phyloP scores from a whole-genome alignment of 2,797 vertebrate species.

The Siniperca scherzeri region DNA sequence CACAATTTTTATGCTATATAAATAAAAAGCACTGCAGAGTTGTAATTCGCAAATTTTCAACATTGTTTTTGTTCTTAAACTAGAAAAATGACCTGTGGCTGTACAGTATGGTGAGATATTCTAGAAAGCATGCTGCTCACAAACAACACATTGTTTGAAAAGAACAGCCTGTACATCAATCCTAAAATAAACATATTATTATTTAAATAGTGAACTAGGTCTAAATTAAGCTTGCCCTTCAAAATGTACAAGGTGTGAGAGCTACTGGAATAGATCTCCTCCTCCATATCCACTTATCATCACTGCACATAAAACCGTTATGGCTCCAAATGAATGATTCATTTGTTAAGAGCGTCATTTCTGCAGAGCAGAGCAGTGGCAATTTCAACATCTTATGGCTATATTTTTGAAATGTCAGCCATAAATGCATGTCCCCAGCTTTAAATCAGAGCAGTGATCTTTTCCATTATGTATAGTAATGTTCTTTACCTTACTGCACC shows the following conservation, averaged over 20 bases:
- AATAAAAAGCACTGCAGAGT: background rate
- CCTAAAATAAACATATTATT: background rate
- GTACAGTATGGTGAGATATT: background rate
- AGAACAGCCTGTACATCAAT: background rate
- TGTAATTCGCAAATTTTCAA: background rate
- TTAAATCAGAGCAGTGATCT: slow-evolving; percentile 24
- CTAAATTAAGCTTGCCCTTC: slow-evolving; percentile 39
- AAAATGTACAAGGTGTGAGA: slow-evolving; percentile 44
- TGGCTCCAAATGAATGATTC: slow-evolving; percentile 51
- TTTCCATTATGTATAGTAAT: slow-evolving; percentile 22
- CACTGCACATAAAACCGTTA: slow-evolving; percentile 36
- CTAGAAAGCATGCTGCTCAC: background rate
- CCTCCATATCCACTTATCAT: slow-evolving; percentile 32
- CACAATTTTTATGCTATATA: background rate
- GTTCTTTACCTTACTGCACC: background rate
- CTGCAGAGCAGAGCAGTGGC: slow-evolving; percentile 25
- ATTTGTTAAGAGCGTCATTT: slow-evolving; percentile 50
- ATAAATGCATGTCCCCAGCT: slow-evolving; percentile 18
- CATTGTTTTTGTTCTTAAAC: background rate
- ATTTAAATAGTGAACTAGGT: background rate
- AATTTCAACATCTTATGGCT: slow-evolving; percentile 14
- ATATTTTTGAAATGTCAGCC: slow-evolving; percentile 43
- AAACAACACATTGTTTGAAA: background rate
- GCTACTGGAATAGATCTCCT: slow-evolving; percentile 28
- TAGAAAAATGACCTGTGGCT: background rate